These are phyloP conservation scores for Fulmarus glacialis DNA, from an alignment of 2,113 vertebrate species.

Conservation along the genomic window DNA sequence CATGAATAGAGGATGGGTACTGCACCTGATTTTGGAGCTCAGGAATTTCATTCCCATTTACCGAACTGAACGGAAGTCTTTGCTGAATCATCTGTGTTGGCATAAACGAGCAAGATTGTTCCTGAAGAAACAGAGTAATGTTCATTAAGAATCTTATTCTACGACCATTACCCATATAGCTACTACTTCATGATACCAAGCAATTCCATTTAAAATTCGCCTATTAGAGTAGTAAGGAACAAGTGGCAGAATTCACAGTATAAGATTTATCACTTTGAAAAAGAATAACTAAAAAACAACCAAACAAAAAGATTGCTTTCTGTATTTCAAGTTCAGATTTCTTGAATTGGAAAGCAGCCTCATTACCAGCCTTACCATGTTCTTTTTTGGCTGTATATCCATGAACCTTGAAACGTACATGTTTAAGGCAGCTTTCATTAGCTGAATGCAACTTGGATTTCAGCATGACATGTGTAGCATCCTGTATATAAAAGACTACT, in stretches of 20 bases:
- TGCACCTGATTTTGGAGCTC: neutral
- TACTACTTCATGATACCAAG: neutral
- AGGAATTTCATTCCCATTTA: neutral
- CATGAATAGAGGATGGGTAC: neutral
- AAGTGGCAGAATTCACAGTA: neutral
- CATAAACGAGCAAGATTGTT: neutral
- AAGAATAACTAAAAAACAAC: neutral
- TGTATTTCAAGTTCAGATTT: neutral
- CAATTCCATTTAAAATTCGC: neutral
- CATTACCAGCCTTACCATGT: neutral
- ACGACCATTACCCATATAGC: neutral
- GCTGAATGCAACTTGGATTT: neutral
- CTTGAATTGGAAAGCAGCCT: neutral
- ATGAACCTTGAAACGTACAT: neutral
- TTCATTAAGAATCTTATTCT: neutral
- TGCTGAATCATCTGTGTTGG: neutral
- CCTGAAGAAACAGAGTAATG: neutral
- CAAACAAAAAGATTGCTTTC: neutral
- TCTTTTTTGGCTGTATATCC: neutral
- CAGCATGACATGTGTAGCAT: neutral
- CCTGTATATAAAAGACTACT: neutral
- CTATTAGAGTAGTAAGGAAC: neutral
- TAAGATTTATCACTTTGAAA: neutral
- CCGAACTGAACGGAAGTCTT: neutral
- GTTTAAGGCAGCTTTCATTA: neutral